Percentiles rank a stretch among this genome's conserved stretches.
Evolutionary conservation across 1,140 invertebrate genomes (phyloP).

Genomic region (Dinothrombium tinctorium): DNA sequence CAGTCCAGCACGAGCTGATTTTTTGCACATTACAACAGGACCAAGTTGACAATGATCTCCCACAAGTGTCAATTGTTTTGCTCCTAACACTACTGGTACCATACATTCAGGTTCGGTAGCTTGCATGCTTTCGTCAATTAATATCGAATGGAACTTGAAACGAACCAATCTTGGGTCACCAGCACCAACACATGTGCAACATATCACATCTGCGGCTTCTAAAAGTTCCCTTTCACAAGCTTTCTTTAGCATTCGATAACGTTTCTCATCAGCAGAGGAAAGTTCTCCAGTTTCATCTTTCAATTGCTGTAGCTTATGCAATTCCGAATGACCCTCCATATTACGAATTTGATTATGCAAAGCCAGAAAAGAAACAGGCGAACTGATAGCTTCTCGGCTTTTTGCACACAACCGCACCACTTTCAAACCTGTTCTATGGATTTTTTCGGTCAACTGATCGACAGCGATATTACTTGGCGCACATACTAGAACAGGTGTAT

Average conservation of each 20-base stretch:
- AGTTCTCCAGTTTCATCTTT: constrained; percentile 94
- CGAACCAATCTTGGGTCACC: constrained; percentile 75
- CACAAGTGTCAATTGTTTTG: constrained; percentile 74
- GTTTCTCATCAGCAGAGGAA: constrained; percentile 63
- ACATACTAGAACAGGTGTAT: constrained; percentile 82
- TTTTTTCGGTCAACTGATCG: constrained; percentile 95
- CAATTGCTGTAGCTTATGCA: constrained; percentile 83
- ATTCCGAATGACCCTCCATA: constrained; percentile 32
- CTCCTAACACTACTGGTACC: constrained; percentile 94
- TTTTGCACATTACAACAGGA: constrained; percentile 98
- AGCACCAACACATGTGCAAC: constrained; percentile 94
- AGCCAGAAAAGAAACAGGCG: constrained; percentile 84
- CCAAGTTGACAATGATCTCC: constrained; percentile 98
- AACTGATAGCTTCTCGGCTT: constrained; percentile 91
- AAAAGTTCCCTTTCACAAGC: constrained; percentile 73
- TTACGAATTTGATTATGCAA: constrained; percentile 82
- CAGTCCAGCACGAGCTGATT: constrained; percentile 82
- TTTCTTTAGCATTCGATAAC: constrained; percentile 74
- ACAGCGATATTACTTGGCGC: constrained; percentile 98
- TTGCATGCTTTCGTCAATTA: constrained; percentile 91
- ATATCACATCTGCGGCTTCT: constrained; percentile 85
- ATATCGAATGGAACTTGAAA: constrained; percentile 84
- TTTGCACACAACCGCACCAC: constrained; percentile 90
- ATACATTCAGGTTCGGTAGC: constrained; percentile 95
- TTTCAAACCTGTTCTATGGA: constrained; percentile 88